Percentiles rank a stretch among this genome's conserved stretches.
These are phyloP conservation scores for Drosophila nr. fundita DNA, from an alignment of 2,888 invertebrate species.

Conservation along the genomic window DNA sequence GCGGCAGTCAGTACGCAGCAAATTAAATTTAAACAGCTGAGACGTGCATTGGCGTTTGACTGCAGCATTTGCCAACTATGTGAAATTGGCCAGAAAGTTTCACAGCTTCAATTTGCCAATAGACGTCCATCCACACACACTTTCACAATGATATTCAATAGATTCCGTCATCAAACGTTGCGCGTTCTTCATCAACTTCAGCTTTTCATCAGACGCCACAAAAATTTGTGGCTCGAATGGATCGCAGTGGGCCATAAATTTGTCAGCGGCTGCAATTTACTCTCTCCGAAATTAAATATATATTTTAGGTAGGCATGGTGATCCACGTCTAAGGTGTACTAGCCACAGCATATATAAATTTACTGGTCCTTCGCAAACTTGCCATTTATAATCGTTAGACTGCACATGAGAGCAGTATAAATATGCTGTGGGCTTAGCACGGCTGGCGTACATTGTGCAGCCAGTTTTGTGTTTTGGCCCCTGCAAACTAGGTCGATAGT, in stretches of 20 bases:
- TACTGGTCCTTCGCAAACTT: constrained; percentile 14
- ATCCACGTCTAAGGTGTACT: constrained; percentile 22
- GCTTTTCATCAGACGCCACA: constrained; percentile 17
- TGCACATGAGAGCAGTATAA: constrained; percentile 40
- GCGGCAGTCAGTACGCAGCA: constrained; percentile 43
- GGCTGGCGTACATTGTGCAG: not conserved
- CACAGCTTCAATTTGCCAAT: constrained; percentile 50
- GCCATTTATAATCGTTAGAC: constrained; percentile 67
- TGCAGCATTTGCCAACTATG: constrained; percentile 39
- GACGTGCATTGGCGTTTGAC: constrained; percentile 64
- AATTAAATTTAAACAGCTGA: constrained; percentile 77
- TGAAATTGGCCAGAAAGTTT: constrained; percentile 55
- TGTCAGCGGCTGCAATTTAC: constrained; percentile 9
- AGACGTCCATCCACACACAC: constrained; percentile 34
- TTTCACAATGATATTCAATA: constrained; percentile 46
- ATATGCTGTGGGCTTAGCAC: constrained; percentile 11
- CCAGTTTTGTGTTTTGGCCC: constrained; percentile 5
- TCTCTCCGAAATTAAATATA: constrained; percentile 16
- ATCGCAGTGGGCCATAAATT: constrained; percentile 27
- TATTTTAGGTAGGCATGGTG: constrained; percentile 18
- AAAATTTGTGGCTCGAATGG: constrained; percentile 3
- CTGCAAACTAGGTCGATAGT: constrained; percentile 10
- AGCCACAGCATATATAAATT: constrained; percentile 46
- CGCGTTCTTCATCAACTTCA: constrained; percentile 13
- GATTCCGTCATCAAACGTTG: constrained; percentile 1